Evolutionary conservation across 2,888 invertebrate genomes (phyloP), one percentile per base, ranked within the genome.

Genomic region (Brachycybe producta): DNA sequence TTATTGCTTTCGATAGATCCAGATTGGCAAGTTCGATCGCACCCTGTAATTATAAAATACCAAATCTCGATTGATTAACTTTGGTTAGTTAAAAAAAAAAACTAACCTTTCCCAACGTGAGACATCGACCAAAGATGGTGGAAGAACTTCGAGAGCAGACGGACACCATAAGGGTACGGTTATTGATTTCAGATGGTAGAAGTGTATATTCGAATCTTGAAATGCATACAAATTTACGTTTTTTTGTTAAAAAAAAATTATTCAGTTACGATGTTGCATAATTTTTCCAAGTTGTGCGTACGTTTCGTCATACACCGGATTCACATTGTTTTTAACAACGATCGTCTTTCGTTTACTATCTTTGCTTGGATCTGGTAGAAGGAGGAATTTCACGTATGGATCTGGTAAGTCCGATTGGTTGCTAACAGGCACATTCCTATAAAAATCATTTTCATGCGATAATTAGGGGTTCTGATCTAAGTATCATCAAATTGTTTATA

Each of bases 221-320:
- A 8, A 32, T 32, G 13, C 32, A 8, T 11, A 8, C 8, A 32
- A 32, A 32, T 13, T 11, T 32, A 32, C 32, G 13, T 32, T 32
- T 11, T 32, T 32, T 11, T 13, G 13, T 32, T 11, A 11, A 32
- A 11, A 32, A 32, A 11, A 32, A 8, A 32, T 11, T 32, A 11
- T 32, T 11, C 8, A 32, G 13, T 13, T 11, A 8, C 8, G 8
- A 13, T 32, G 13, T 23, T 2, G 15, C 8, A 27, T 17, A 17
- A 21, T 24, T 17, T 2, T 11, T 7, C 8, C 13, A 17, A 5
- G 17, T 38, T 5, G 17, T 17, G 59, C 65, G 58, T 57, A 67
- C 67, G 82, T 81, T 64, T 90, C 86, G 67, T 94, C 91, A 65
- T 81, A 94, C 24, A 82, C 75, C 0, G 92, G 91, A 73, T 85